Percentiles rank a stretch among this genome's conserved stretches.
phyloP scores from a whole-genome alignment of 2,888 invertebrate genomes.

The Protula sp. region DNA sequence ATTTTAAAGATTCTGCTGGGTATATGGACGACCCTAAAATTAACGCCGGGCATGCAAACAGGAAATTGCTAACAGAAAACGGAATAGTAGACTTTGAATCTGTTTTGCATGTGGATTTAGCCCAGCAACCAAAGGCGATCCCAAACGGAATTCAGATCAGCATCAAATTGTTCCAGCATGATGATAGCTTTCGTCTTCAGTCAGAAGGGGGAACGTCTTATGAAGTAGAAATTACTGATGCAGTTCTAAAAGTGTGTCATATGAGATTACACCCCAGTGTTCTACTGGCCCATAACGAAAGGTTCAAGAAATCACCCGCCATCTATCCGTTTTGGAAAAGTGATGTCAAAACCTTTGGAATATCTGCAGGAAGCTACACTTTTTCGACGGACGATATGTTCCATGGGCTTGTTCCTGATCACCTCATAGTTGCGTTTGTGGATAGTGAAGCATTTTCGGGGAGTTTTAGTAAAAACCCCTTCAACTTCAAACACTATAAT shows the following conservation, averaged over 20 bases:
- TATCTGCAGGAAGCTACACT: neutral
- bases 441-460: neutral
- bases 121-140: neutral
- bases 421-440: neutral
- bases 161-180: neutral
- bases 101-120: neutral
- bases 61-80: neutral
- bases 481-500: neutral
- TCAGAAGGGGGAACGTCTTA: neutral
- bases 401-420: conserved; percentile 2
- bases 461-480: neutral
- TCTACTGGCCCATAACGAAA: neutral
- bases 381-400: conserved; percentile 3
- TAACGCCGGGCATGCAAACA: neutral
- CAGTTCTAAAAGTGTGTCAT: conserved; percentile 2
- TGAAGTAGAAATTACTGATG: conserved; percentile 1
- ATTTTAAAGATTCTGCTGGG: neutral
- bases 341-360: conserved; percentile 3
- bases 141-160: neutral
- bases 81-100: neutral
- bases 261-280: neutral
- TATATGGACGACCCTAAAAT: neutral
- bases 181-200: neutral
- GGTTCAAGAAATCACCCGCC: neutral
- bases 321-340: neutral